These are phyloP conservation scores for Tretioscincus oriximinensis DNA, from an alignment of 2,113 vertebrate species.

Conservation along the genomic window DNA sequence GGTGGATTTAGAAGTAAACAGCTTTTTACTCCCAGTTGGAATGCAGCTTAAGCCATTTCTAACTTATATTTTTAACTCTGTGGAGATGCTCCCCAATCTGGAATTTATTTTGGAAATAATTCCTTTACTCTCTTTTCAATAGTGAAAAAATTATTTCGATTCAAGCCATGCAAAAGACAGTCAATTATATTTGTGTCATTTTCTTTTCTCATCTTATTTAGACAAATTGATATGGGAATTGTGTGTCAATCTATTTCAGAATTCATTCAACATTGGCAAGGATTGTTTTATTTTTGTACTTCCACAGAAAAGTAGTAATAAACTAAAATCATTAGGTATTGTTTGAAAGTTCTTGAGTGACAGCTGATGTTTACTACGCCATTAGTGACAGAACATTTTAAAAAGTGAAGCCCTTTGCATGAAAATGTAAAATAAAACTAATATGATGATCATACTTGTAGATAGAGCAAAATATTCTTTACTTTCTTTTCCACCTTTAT, in stretches of 20 bases:
- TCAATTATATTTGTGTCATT: slow-evolving; percentile 40
- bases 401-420: slow-evolving; percentile 28
- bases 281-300: neutral
- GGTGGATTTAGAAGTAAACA: too few species aligned
- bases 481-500: neutral
- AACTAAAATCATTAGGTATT: slow-evolving; percentile 10
- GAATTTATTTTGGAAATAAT: slow-evolving; percentile 24
- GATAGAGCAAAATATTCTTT: slow-evolving; percentile 4
- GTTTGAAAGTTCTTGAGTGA: neutral
- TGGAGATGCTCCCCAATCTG: neutral
- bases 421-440: slow-evolving; percentile 31
- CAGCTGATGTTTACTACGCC: neutral
- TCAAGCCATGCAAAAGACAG: neutral
- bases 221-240: slow-evolving; percentile 49
- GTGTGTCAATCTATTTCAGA: slow-evolving; percentile 27
- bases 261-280: slow-evolving; percentile 30
- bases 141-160: slow-evolving; percentile 27
- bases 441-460: slow-evolving; percentile 32
- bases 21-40: too few species aligned
- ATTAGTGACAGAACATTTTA: slow-evolving; percentile 2
- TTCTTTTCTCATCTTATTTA: slow-evolving; percentile 38
- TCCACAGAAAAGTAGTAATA: slow-evolving; percentile 22
- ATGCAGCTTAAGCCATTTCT: neutral
- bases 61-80: too few species aligned
- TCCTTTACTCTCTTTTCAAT: slow-evolving; percentile 34